Evolutionary conservation across 2,113 vertebrate genomes (phyloP).

Genomic region (Ramphastos sulfuratus): DNA sequence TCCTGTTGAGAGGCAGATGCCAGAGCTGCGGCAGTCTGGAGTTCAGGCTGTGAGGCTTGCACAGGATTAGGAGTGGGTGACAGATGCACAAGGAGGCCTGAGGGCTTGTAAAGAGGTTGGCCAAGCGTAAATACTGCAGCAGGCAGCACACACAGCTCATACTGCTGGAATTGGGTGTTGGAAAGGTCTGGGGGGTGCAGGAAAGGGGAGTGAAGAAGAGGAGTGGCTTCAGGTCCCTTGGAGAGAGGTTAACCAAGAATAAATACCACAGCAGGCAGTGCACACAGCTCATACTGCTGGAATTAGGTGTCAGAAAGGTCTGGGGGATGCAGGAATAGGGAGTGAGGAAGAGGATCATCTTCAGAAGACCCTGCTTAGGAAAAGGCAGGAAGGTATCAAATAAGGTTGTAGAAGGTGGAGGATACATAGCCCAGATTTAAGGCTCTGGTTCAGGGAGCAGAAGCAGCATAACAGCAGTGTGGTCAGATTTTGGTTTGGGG

Average conservation of each 20-base stretch:
- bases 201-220: not conserved
- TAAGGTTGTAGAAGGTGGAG: not conserved
- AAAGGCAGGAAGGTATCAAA: not conserved
- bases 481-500: not conserved
- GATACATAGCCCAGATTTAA: accelerated
- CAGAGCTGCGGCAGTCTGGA: not conserved
- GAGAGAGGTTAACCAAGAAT: not conserved
- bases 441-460: not conserved
- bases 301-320: not conserved
- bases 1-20: not conserved
- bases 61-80: constrained; percentile 16
- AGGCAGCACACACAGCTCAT: not conserved
- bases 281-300: not conserved
- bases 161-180: not conserved
- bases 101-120: not conserved
- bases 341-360: no score
- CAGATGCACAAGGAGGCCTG: constrained; percentile 35
- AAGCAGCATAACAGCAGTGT: accelerated
- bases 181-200: not conserved
- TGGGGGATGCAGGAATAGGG: not conserved
- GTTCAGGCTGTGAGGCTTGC: not conserved
- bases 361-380: not conserved
- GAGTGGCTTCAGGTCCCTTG: not conserved
- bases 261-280: not conserved
- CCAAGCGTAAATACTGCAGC: not conserved